Base-by-base conservation (phyloP, 2,113 vertebrate species). In the Xiphias gladius region DNA sequence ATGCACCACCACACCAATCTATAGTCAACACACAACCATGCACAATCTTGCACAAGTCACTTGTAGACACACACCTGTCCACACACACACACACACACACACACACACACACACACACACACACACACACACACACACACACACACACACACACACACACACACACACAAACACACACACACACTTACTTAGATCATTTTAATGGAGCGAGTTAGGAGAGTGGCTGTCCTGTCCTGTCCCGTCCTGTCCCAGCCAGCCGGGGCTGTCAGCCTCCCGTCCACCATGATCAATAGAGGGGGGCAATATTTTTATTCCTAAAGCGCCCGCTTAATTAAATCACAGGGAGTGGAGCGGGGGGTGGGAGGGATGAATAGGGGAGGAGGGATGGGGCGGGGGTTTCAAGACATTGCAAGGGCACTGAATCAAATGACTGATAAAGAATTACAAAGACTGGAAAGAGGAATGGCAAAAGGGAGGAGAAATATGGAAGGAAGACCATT, bases 221-320 rank as follows among this genome's bases (percentile, higher is more conserved):
- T 94, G 95, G 94, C 95, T 95, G 92, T 95, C 94, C 94, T 76
- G 92, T 95, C 94, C 94, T 76, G 54, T 86, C 67, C 83, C 17
- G 61, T 73, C 65, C 76, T 12, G 57, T 84, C 87, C 74, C 79
- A 83, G 76, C 76, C 85, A 92, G 93, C 94, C 93, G 0, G 94
- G 95, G 92, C 96, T 96, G 96, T 97, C 97, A 97, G 96, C 95
- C 84, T 95, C 89, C 95, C 92, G 43, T 91, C 89, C 74, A 92
- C 92, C 92, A 94, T 97, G 97, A 99, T 99, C 97, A 97, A 98
- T 98, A 97, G 96, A 85, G 79, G 83, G 85, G 86, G 83, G 95
- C 95, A 96, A 97, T 97, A 97, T 98, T 98, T 98, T 96, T 97
- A 98, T 99, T 98, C 97, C 97, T 97, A 98, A 97, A 97, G 95